Evolutionary conservation across 2,797 vertebrate genomes (phyloP).

Genomic region (Alectoris magna): DNA sequence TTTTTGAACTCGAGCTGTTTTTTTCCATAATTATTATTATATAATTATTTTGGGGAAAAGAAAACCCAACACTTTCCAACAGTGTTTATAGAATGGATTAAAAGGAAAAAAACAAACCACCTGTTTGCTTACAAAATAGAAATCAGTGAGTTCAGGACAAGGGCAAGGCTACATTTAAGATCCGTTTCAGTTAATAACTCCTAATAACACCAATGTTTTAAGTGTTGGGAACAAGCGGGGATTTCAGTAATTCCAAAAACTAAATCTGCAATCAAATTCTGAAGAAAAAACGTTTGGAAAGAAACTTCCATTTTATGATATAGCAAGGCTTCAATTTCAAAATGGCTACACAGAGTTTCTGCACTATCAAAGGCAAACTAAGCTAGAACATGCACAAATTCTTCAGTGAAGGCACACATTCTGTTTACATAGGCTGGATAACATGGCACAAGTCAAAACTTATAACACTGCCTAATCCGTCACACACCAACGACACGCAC

Average conservation of each 20-base stretch:
- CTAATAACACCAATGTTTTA: not conserved
- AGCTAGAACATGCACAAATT: slow-evolving; percentile 76
- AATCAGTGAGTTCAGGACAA: not conserved
- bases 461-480: not conserved
- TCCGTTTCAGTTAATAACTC: not conserved
- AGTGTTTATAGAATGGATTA: not conserved
- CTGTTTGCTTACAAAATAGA: slow-evolving; percentile 30
- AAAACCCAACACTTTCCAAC: slow-evolving; percentile 8
- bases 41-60: not conserved
- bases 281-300: not conserved
- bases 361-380: slow-evolving; percentile 83
- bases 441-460: slow-evolving; percentile 16
- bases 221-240: not conserved
- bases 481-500: not conserved
- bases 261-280: slow-evolving; percentile 25
- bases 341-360: slow-evolving; percentile 76
- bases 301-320: not conserved
- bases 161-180: slow-evolving; percentile 27
- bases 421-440: not conserved
- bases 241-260: not conserved
- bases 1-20: slow-evolving; percentile 9
- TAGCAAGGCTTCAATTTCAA: slow-evolving; percentile 52
- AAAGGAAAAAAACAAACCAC: not conserved
- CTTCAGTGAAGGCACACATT: slow-evolving; percentile 49
- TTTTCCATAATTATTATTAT: not conserved